A percentile compares a stretch with the other conserved stretches of the same genome.
Evolutionary conservation across 2,113 vertebrate species (phyloP).

Genomic region (Periophthalmodon schlosseri): DNA sequence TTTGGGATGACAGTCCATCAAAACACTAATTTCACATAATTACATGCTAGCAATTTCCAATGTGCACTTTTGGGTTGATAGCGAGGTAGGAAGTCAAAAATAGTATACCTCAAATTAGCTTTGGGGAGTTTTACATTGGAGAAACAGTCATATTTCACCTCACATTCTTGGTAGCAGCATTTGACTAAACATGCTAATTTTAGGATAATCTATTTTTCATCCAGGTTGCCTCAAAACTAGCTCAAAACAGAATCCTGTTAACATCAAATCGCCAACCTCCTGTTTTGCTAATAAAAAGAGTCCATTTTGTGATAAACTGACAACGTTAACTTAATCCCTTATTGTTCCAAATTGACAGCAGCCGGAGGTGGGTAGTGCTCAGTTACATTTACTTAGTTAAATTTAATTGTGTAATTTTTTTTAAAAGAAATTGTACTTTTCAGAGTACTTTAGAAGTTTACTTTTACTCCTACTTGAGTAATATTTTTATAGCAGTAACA

Average conservation of each 20-base stretch:
- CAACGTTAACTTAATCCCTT: background rate
- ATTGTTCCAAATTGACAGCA: background rate
- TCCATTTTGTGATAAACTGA: background rate
- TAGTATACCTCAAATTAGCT: background rate
- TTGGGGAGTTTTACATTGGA: background rate
- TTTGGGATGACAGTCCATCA: background rate
- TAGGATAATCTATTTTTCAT: background rate
- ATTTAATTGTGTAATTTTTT: no score
- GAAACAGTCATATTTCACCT: background rate
- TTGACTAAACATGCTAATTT: background rate
- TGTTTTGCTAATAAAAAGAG: background rate
- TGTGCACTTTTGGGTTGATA: background rate
- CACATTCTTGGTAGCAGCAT: background rate
- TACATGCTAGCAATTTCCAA: background rate
- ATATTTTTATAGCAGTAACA: no score
- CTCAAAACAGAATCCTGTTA: background rate
- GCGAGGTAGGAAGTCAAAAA: background rate
- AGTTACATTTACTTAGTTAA: no score
- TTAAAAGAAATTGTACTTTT: no score
- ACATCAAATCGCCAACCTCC: background rate
- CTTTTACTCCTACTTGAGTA: no score
- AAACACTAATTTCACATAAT: background rate
- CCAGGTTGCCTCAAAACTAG: background rate
- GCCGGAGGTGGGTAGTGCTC: no score
- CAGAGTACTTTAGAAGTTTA: no score